Base-by-base conservation (phyloP, 2,113 vertebrate species). In the Ciconia boyciana region DNA sequence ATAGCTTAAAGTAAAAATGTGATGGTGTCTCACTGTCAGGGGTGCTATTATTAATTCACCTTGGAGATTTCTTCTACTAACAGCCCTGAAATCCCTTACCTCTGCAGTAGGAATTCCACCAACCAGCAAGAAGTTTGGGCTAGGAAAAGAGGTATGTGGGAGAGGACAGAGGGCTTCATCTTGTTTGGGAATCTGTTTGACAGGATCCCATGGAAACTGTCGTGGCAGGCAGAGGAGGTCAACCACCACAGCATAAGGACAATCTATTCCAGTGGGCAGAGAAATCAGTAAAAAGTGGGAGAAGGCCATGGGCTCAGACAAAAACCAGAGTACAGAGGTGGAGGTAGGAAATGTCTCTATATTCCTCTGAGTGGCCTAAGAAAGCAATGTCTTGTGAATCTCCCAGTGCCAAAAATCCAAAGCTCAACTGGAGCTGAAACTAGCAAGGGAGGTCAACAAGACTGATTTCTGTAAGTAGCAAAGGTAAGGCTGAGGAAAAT, bases 201-300 rank as follows among this genome's bases (percentile, higher is more conserved):
- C 7, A 69, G 29, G 14, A 82, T 72, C 4, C 6, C 1, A 0
- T 31, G 12, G 20, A 65, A 92, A 48, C 2, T 79, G 22, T 7
- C 2, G 1, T 20, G 25, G 7, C 14, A 72, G 12, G 6, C 22
- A 76, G 20, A 75, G 14, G 18, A 71, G 13, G 6, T 51, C 16
- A 75, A 24, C 6, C 2, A 1, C 21, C 0, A 1, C 12, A 49
- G 5, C 5, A 13, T 16, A 69, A 51, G 7, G 36, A 60, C 4
- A 68, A 46, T 32, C 8, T 6, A 36, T 44, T 74, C 7, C 24
- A 77, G 2, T 41, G 16, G 18, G 16, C 8, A 83, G 32, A 86
- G 84, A 87, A 86, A 31, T 13, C 20, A 77, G 16, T 54, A 75
- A 85, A 68, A 90, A 34, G 5, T 68, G 7, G 24, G 54, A 70